Base-by-base conservation (phyloP, 2,888 invertebrate species). In the Steinernema carpocapsae region DNA sequence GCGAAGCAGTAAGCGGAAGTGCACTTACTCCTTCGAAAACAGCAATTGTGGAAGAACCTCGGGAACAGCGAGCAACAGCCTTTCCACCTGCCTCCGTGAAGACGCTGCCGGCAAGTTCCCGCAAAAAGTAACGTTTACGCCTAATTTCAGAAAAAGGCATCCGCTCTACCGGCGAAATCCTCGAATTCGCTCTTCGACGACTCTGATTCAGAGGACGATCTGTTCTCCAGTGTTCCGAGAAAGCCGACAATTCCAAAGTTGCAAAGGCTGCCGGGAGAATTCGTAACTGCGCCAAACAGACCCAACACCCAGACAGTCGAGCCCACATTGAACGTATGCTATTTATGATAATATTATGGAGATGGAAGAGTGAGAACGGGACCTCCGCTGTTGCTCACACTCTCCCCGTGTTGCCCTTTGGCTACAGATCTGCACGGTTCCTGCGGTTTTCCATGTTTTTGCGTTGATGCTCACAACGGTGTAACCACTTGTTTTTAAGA, bases 341-440 rank as follows among this genome's bases (percentile, higher is more conserved):
- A 64, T 64, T 64, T 64, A 64, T 64, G 64, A 64, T 64, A 64
- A 64, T 37, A 64, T 32, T 64, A 64, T 64, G 64, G 64, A 64
- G 32, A 64, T 64, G 32, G 17, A 64, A 26, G 32, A n/a, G 29
- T 52, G 64, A 10, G 64, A 19, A 29, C 29, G 64, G 3, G 26
- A 26, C 26, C 37, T 1, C 64, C 17, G 64, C 64, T 14, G 32
- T 17, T n/a, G 48, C 17, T 3, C 24, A 4, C 32, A 64, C 26
- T 32, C 24, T 19, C 24, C 6, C 64, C 29, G 22, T 26, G 64
- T 32, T 26, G 48, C 64, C 7, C 32, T 64, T 64, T 29, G 3
- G 32, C 3, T 64, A 7, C 48, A 48, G 3, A 64, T 64, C 32
- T 17, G 37, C 37, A 17, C 64, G 22, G 3, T 24, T 56, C 26